Conservation (phyloP, 2,797 vertebrate species). For the Salarias fasciatus region DNA sequence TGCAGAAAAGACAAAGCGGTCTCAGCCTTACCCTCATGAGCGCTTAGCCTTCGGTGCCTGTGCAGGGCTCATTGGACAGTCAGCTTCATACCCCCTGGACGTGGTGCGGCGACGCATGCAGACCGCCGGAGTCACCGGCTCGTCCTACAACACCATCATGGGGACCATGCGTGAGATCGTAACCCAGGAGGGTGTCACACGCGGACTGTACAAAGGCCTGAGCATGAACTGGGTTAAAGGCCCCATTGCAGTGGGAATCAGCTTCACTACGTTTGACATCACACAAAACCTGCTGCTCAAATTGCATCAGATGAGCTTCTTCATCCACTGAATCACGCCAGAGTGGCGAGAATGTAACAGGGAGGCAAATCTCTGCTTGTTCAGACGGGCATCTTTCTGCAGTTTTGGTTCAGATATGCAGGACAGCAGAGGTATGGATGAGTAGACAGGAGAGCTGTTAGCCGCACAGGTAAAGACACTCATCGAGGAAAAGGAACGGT, state of each 20-base stretch:
- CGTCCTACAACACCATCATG: constrained; percentile 83
- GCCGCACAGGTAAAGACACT: too few relatives aligned
- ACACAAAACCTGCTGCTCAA: constrained; percentile 89
- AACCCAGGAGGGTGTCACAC: constrained; percentile 87
- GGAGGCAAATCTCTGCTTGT: neutral
- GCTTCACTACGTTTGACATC: constrained; percentile 96
- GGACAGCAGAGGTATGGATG: constrained; percentile 7
- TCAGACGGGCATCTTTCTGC: constrained; percentile 5
- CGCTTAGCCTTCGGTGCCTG: constrained; percentile 93
- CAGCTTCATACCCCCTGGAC: constrained; percentile 95
- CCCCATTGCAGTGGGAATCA: constrained; percentile 93
- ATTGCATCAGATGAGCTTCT: constrained; percentile 74
- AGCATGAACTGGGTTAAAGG: constrained; percentile 99
- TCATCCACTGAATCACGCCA: constrained; percentile 75
- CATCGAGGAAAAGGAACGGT: neutral
- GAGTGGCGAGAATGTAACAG: neutral
- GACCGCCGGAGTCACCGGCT: constrained; percentile 92
- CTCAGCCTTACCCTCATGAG: constrained; percentile 88
- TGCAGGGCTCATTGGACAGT: constrained; percentile 93
- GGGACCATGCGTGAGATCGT: constrained; percentile 88
- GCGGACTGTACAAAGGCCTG: constrained; percentile 94
- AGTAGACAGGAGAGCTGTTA: constrained; percentile 16
- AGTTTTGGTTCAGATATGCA: constrained; percentile 1
- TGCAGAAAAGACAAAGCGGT: constrained; percentile 86
- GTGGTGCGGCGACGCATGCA: constrained; percentile 98